Base-by-base conservation (phyloP, 2,113 vertebrate genomes). In the Himantopus leucocephalus region DNA sequence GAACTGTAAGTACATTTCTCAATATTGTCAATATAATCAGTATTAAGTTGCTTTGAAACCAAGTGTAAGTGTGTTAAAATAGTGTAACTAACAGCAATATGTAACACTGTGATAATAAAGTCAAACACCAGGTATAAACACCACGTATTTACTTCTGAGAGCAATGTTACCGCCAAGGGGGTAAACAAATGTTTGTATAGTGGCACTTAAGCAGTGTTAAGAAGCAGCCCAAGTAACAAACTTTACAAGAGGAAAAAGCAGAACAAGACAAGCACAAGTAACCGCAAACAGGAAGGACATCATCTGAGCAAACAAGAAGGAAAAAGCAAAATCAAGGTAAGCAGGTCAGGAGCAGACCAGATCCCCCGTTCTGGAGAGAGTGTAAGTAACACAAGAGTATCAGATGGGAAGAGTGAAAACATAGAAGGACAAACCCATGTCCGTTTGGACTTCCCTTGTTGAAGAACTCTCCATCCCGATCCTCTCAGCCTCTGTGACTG, bases 81-180 rank as follows among this genome's bases (percentile, higher is more conserved):
- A 48, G 4, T 26, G n/a, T 34, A 68, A 70, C 8, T 4, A 80
- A 52, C 8, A 82, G 27, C 13, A 60, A 26, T 22, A 24, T 4
- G 2, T 41, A 35, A 50, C 2, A 2, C 4, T 56, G 10, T 32
- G 19, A 14, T 5, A 78, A 7, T 3, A 32, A 21, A 37, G 20
- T 62, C 15, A 75, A 78, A 78, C 30, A 47, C 4, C 10, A 8
- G 8, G 1, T 82, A n/a, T 52, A 85, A 74, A 52, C 13, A 43
- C 1, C 14, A 52, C 0, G 0, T 10, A 12, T 37, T 70, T 85
- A 32, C 6, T 74, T 52, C 45, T 14, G 17, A 78, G 5, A 60
- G 8, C 4, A 85, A 16, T 30, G 70, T 60, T 77, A 74, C 14
- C 10, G 66, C 6, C 3, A 35, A 58, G 11, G 14, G 2, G 15